These are phyloP conservation scores for Phanerotoma sp. DNA, from an alignment of 2,888 invertebrate genomes.

Conservation along the genomic window DNA sequence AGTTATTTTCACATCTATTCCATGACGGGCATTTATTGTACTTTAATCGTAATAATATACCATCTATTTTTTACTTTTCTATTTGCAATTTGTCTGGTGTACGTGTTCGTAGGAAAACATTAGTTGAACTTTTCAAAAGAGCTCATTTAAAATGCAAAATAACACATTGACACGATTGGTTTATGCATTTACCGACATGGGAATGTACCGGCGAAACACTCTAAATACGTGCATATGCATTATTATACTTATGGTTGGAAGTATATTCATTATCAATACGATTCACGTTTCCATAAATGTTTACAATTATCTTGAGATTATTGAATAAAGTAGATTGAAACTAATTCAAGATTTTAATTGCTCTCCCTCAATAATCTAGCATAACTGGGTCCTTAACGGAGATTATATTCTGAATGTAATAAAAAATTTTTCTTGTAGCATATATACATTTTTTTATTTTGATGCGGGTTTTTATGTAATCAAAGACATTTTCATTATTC, in stretches of 20 bases:
- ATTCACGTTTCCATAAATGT: conserved; percentile 25
- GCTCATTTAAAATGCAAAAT: conserved; percentile 13
- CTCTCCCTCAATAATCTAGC: too few relatives aligned
- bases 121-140: conserved; percentile 6
- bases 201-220: conserved; percentile 2
- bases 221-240: conserved; percentile 17
- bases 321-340: too few relatives aligned
- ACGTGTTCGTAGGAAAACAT: conserved; percentile 11
- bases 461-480: too few relatives aligned
- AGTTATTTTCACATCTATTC: too few relatives aligned
- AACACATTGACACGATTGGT: neutral
- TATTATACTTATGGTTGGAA: conserved; percentile 24
- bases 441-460: conserved; percentile 25
- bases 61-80: too few relatives aligned
- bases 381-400: too few relatives aligned
- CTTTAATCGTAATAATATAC: too few relatives aligned
- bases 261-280: conserved; percentile 31
- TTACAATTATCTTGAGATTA: too few relatives aligned
- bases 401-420: neutral
- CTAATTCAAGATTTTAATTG: too few relatives aligned
- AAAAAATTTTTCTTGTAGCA: conserved; percentile 7
- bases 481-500: too few relatives aligned
- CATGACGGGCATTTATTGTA: too few relatives aligned
- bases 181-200: conserved; percentile 3
- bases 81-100: conserved; percentile 1